Evolutionary conservation across 2,888 invertebrate species (phyloP).

Genomic region (Glyphotaelius pellucidus): DNA sequence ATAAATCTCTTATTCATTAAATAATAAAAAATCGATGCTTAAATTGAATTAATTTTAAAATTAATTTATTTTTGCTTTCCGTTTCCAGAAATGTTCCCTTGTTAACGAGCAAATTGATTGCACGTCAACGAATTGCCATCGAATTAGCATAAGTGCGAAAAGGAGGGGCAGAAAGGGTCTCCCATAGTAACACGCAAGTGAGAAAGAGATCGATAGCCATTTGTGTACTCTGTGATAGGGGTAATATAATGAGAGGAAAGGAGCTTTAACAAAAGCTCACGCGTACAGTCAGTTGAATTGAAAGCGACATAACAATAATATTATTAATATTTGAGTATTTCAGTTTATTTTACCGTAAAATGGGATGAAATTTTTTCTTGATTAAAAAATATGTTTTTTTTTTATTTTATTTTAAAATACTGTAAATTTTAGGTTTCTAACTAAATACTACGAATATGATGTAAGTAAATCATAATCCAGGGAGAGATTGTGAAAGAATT

Average conservation of each 20-base stretch:
- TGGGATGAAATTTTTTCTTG: background rate
- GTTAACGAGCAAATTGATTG: conserved; percentile 76
- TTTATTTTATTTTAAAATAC: no score
- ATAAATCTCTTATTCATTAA: no score
- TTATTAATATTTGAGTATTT: background rate
- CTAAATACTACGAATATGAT: no score
- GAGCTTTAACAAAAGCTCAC: conserved; percentile 58
- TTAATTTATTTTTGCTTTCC: background rate
- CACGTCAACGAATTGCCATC: conserved; percentile 77
- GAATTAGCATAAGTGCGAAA: conserved; percentile 73
- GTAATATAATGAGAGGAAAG: conserved; percentile 60
- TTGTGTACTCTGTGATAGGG: conserved; percentile 66
- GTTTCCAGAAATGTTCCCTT: conserved; percentile 5
- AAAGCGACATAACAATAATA: background rate
- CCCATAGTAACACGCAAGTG: conserved; percentile 44
- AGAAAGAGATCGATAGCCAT: conserved; percentile 68
- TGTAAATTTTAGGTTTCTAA: no score
- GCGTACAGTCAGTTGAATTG: conserved; percentile 48
- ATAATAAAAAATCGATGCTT: no score
- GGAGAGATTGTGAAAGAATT: no score
- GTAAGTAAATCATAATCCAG: no score
- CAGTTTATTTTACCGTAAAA: background rate
- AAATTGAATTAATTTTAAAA: background rate
- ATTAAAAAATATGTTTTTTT: no score
- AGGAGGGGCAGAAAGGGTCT: conserved; percentile 68